Conservation (phyloP, 2,888 invertebrate species). For the Furcula furcula region DNA sequence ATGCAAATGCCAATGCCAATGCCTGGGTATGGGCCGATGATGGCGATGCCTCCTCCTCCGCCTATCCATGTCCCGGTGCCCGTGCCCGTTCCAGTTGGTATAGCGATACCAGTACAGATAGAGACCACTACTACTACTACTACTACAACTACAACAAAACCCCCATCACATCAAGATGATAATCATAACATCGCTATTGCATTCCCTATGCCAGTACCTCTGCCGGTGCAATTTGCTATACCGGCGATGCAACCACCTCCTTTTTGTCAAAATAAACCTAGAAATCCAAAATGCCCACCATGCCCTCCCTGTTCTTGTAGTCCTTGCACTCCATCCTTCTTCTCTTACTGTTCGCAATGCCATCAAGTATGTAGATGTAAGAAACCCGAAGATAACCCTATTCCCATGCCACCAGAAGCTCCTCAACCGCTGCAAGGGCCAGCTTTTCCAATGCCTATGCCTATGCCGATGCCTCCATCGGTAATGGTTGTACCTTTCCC, state of each 20-base stretch:
- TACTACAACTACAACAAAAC: constrained; percentile 18
- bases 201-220: constrained; percentile 33
- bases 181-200: constrained; percentile 14
- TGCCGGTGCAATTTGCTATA: constrained; percentile 43
- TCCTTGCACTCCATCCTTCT: constrained; percentile 68
- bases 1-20: constrained; percentile 16
- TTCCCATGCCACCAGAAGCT: constrained; percentile 30
- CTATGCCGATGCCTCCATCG: constrained; percentile 19
- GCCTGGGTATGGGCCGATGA: constrained; percentile 7
- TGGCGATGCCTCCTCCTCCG: constrained; percentile 13
- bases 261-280: constrained; percentile 23
- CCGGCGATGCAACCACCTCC: constrained; percentile 35
- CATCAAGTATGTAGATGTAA: constrained; percentile 60
- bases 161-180: neutral
- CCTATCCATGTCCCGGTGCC: constrained; percentile 20
- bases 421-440: constrained; percentile 27
- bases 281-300: constrained; percentile 46
- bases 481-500: constrained; percentile 26
- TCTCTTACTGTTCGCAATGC: constrained; percentile 62
- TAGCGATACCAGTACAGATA: constrained; percentile 12
- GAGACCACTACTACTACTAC: constrained; percentile 18
- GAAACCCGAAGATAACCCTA: constrained; percentile 34
- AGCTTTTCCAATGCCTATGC: constrained; percentile 26
- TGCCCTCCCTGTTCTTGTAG: constrained; percentile 63
- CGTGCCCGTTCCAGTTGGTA: constrained; percentile 9